Evolutionary conservation across 2,888 invertebrate genomes (phyloP).

Genomic region (Himalopsyche tibetana): DNA sequence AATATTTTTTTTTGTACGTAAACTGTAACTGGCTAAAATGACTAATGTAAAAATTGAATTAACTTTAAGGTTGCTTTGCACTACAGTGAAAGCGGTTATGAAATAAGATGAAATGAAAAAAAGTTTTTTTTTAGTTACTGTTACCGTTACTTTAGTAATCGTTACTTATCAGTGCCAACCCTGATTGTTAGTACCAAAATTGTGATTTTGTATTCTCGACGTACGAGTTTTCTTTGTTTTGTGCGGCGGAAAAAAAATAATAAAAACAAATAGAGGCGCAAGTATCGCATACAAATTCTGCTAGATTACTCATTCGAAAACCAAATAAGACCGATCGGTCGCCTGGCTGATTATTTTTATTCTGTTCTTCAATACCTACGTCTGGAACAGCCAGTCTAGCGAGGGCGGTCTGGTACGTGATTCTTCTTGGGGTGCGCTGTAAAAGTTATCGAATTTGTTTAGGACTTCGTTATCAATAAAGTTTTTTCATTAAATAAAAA

Average conservation of each 20-base stretch:
- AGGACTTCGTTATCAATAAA: not conserved
- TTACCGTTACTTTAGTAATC: too few relatives aligned
- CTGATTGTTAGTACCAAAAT: not conserved
- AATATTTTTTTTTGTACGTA: too few relatives aligned
- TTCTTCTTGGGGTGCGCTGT: not conserved
- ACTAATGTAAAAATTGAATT: too few relatives aligned
- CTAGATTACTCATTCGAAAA: slow-evolving; percentile 62
- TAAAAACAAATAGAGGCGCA: slow-evolving; percentile 37
- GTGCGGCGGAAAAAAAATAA: slow-evolving; percentile 25
- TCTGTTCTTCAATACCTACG: not conserved
- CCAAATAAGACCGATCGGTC: slow-evolving; percentile 50
- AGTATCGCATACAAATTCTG: slow-evolving; percentile 63
- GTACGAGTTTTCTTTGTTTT: slow-evolving; percentile 9
- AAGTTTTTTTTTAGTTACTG: too few relatives aligned
- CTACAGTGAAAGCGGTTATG: too few relatives aligned
- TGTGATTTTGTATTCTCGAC: not conserved
- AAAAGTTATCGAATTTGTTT: slow-evolving; percentile 1
- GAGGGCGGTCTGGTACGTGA: not conserved
- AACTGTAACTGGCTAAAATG: too few relatives aligned
- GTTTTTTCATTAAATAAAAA: slow-evolving; percentile 17
- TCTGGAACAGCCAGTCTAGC: not conserved
- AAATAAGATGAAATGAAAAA: too few relatives aligned
- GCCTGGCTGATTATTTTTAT: not conserved
- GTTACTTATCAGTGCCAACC: too few relatives aligned
- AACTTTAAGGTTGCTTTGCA: too few relatives aligned